phyloP scores from a whole-genome alignment of 2,797 vertebrate genomes.

The Chrysocyon brachyurus region DNA sequence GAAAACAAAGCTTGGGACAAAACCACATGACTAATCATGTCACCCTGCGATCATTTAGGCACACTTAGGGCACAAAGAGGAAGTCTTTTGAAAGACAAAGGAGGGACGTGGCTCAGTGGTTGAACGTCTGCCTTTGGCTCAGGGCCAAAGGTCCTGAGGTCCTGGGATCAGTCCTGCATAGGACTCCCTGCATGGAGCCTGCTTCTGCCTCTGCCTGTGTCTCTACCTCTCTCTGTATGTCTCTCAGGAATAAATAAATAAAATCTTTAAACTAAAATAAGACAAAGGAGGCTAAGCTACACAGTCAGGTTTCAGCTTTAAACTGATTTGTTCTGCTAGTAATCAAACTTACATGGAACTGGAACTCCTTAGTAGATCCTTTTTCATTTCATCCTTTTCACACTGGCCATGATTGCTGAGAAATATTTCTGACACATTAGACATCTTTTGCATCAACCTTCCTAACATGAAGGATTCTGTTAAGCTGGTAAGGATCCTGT shows the following conservation, averaged over 20 bases:
- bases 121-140: too few relatives aligned
- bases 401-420: conserved; percentile 36
- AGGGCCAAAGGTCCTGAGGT: too few relatives aligned
- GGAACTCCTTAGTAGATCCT: background rate
- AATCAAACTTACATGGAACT: background rate
- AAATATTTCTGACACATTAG: conserved; percentile 56
- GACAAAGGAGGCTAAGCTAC: background rate
- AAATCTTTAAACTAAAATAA: background rate
- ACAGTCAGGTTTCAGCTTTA: background rate
- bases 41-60: background rate
- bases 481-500: background rate
- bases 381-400: conserved; percentile 50
- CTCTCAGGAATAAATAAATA: too few relatives aligned
- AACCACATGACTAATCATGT: conserved; percentile 23
- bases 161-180: too few relatives aligned
- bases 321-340: conserved; percentile 63
- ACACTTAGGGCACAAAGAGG: background rate
- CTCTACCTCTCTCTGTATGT: too few relatives aligned
- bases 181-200: too few relatives aligned
- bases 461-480: background rate
- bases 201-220: too few relatives aligned
- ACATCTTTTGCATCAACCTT: background rate
- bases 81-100: background rate
- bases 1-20: background rate
- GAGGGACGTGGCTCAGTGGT: too few relatives aligned